These are phyloP conservation scores for Ptychochromis oligacanthus DNA, from an alignment of 2,113 vertebrate species.

Conservation along the genomic window DNA sequence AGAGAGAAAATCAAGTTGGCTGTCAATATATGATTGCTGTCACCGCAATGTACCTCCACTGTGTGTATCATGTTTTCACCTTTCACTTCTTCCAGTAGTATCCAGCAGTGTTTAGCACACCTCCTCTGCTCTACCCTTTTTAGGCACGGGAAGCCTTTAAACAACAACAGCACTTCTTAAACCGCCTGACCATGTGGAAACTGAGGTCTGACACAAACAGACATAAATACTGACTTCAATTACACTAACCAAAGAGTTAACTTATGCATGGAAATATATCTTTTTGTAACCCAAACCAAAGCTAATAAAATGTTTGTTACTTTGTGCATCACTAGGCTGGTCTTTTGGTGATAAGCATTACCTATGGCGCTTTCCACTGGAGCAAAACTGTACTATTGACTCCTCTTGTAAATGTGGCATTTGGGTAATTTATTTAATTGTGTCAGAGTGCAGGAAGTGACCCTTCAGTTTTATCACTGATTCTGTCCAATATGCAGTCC, in stretches of 20 bases:
- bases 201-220: constrained; percentile 20
- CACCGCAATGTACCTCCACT: background rate
- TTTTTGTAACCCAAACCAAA: constrained; percentile 23
- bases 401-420: background rate
- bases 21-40: constrained; percentile 42
- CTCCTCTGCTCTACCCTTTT: background rate
- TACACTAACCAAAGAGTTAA: no score
- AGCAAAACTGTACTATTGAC: background rate
- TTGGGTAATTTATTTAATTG: background rate
- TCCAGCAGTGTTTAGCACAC: background rate
- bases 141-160: constrained; percentile 20
- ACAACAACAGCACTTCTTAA: constrained; percentile 33
- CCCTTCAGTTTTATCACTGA: background rate
- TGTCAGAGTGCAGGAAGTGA: background rate
- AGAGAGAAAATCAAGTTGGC: constrained; percentile 36
- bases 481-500: background rate
- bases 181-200: constrained; percentile 16
- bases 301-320: background rate
- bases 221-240: constrained; percentile 10
- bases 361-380: background rate
- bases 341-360: background rate
- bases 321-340: background rate
- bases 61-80: background rate
- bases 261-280: no score
- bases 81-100: background rate